Base-by-base conservation (phyloP, 2,888 invertebrate genomes). In the Philhelius pedissequus region DNA sequence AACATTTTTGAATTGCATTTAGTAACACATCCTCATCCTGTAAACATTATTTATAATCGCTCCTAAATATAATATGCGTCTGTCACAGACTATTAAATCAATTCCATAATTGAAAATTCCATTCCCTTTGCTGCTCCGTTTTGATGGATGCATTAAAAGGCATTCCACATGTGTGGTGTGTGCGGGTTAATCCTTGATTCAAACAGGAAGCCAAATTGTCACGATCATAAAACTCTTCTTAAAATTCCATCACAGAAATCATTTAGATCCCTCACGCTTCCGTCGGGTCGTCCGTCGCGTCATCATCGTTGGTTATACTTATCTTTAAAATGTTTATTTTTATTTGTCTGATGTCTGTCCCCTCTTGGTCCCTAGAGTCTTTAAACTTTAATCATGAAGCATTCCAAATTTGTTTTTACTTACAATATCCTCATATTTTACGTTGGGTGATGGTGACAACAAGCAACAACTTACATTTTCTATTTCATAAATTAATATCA, bases 171-270 rank as follows among this genome's bases (percentile, higher is more conserved):
- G 22, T 48, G 15, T 22, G 15, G 27, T 38, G 6, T 38, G 40
- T 45, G 70, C 32, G 62, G 11, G 58, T 73, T 79, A 79, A 79
- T 79, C 64, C 82, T 35, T 60, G 40, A 27, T 35, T 43, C 15
- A 30, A 75, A 79, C 78, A 79, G 74, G 74, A 79, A 79, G 30
- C 79, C 83, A 75, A 40, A 79, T 83, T 79, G 83, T 79, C 79
- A 79, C 64, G 74, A 79, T 70, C 74, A 64, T 83, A 83, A 81
- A 83, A 83, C 70, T 83, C 70, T 70, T 79, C 32, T 70, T 45
- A 58, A 79, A 74, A 66, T 75, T 58, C 73, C 74, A 70, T 50
- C 54, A 32, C n/a, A n/a, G n/a, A 64, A 77, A 70, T 74, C 70
- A 70, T 79, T 54, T 20, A 32, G 48, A 52, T 69, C 45, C 45